Base-by-base conservation (phyloP, 2,113 vertebrate species). In the Otus sunia region DNA sequence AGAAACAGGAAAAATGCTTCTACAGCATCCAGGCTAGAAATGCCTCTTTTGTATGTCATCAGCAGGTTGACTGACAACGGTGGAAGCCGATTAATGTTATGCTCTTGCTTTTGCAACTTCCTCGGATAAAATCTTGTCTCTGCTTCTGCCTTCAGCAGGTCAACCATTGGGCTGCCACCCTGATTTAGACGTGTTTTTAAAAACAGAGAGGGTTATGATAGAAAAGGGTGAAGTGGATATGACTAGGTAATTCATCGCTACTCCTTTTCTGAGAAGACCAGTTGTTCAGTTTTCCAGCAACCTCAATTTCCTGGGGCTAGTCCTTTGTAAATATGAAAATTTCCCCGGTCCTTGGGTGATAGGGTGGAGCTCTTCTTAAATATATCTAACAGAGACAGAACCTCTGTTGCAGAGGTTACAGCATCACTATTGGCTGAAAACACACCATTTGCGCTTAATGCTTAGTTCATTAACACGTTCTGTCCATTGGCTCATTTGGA, bases 401-500 rank as follows among this genome's bases (percentile, higher is more conserved):
- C 72, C 50, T 43, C 47, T 95, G 90, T 96, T 97, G 94, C 88
- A 92, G 96, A 93, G 97, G 96, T 86, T 94, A 93, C 55, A 58
- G 89, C 84, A 92, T 60, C 95, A 78, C 87, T 94, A 67, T 80
- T 68, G 2, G 89, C 92, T 98, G 96, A 97, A 97, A 98, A 93
- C 96, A 91, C 92, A 95, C 74, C 6, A 50, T 85, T 97, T 86
- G 91, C 19, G 34, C 97, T 98, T 97, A 97, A 83, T 59, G 83
- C 97, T 97, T 94, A 96, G 95, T 97, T 98, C 97, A 97, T 97
- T 97, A 97, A 85, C 83, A 5, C 34, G 6, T 96, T 96, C 95
- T 96, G 95, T 98, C 97, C 95, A 86, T 97, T 97, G 98, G 97
- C 96, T 98, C 34, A 1, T 97, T 97, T 97, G 95, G 97, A 37